These are phyloP conservation scores for Hirudinaria manillensis DNA, from an alignment of 2,888 invertebrate species.

Conservation along the genomic window DNA sequence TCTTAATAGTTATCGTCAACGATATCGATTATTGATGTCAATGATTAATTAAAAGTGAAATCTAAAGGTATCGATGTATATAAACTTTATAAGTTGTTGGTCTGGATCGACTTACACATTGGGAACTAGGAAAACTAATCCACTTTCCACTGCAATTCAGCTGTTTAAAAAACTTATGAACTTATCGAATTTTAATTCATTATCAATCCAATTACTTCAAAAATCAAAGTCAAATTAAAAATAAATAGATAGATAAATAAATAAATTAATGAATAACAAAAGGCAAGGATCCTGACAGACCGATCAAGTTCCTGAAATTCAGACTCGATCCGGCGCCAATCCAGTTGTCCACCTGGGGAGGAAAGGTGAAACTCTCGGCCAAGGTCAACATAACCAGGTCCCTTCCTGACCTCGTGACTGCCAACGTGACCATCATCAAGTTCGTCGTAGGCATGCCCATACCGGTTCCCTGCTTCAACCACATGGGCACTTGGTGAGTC, in stretches of 20 bases:
- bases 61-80: too few species aligned
- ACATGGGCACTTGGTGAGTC: constrained; percentile 23
- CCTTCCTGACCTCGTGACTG: not conserved
- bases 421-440: constrained; percentile 13
- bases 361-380: constrained; percentile 2
- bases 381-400: constrained; percentile 6
- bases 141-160: too few species aligned
- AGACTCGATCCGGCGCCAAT: not conserved
- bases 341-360: not conserved
- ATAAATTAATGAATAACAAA: not conserved
- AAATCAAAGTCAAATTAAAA: too few species aligned
- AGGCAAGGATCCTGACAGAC: not conserved
- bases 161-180: too few species aligned
- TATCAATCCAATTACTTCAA: too few species aligned
- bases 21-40: too few species aligned
- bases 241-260: not conserved
- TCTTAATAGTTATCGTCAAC: too few species aligned
- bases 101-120: too few species aligned
- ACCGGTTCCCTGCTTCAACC: constrained; percentile 8
- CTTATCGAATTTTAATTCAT: too few species aligned
- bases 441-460: not conserved
- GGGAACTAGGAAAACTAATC: too few species aligned
- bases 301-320: constrained; percentile 4
- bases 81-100: too few species aligned
- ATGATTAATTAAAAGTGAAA: too few species aligned